Conservation (phyloP, 2,797 vertebrate genomes). For the Heteromormyrus szaboi region DNA sequence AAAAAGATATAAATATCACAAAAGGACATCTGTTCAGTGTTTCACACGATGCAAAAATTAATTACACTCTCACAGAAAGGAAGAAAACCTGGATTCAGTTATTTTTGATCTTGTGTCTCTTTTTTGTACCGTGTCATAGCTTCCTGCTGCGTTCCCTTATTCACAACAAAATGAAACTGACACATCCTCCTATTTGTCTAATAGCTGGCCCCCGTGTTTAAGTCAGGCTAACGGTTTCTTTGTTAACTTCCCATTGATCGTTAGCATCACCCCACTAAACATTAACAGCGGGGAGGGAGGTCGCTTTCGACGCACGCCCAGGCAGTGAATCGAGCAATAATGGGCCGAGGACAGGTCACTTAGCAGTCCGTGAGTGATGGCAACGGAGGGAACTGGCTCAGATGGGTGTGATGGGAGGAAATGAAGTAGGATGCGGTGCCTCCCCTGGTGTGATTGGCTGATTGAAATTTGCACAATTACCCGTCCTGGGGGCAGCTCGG, state of each 20-base stretch:
- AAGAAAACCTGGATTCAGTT: background rate
- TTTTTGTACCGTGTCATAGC: background rate
- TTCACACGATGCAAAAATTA: background rate
- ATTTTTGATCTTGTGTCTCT: background rate
- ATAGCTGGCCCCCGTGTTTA: slow-evolving; percentile 19
- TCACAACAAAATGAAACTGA: background rate
- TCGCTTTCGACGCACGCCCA: slow-evolving; percentile 31
- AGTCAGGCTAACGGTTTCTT: slow-evolving; percentile 42
- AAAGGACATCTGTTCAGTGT: background rate
- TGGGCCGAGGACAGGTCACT: slow-evolving; percentile 39
- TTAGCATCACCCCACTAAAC: slow-evolving; percentile 51
- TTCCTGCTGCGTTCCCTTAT: background rate
- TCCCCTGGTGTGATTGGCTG: slow-evolving; percentile 53
- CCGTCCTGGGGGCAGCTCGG: slow-evolving; percentile 31
- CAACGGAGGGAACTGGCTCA: slow-evolving; percentile 46
- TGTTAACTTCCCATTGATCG: slow-evolving; percentile 58
- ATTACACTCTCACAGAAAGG: background rate
- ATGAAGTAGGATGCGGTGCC: slow-evolving; percentile 45
- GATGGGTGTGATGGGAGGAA: slow-evolving; percentile 36
- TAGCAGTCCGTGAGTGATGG: slow-evolving; percentile 49
- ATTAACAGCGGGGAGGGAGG: slow-evolving; percentile 50
- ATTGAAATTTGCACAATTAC: slow-evolving; percentile 55
- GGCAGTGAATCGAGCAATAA: slow-evolving; percentile 47
- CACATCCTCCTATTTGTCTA: background rate
- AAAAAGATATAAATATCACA: background rate